Conservation (phyloP, 2,113 vertebrate species). For the Brevimyrus niger region DNA sequence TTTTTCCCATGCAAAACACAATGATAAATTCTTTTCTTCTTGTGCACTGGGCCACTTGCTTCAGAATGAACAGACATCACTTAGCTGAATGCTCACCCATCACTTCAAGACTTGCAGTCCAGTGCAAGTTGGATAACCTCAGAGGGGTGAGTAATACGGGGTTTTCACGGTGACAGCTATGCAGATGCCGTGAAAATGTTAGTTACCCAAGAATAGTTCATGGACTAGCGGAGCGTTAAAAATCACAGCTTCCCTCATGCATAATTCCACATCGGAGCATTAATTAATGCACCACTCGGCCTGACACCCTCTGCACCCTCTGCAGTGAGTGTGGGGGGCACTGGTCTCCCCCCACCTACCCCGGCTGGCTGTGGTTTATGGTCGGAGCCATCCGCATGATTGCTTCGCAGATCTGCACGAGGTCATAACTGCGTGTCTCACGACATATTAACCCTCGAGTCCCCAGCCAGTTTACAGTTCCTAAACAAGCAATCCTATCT, state of each 20-base stretch:
- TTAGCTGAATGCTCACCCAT: neutral
- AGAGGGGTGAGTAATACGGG: neutral
- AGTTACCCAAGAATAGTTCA: neutral
- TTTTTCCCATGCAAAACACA: neutral
- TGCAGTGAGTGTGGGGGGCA: neutral
- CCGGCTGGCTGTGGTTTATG: neutral
- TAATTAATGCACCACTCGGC: conserved; percentile 19
- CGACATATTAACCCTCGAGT: neutral
- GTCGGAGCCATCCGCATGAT: neutral
- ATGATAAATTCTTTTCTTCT: neutral
- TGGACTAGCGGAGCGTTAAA: neutral
- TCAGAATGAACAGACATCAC: neutral
- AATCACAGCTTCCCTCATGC: conserved; percentile 18
- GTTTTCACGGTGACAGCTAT: neutral
- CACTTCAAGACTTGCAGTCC: neutral
- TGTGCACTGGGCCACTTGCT: neutral
- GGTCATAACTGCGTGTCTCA: neutral
- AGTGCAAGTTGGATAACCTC: neutral
- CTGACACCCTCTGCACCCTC: neutral
- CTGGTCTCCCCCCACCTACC: neutral
- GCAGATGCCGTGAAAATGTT: neutral
- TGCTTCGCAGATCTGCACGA: neutral
- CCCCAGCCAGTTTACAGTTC: neutral
- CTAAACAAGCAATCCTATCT: neutral
- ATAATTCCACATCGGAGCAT: conserved; percentile 26